Evolutionary conservation across 2,888 invertebrate species (phyloP), one percentile per base, ranked within the genome.

Genomic region (Aporophyla lueneburgensis): DNA sequence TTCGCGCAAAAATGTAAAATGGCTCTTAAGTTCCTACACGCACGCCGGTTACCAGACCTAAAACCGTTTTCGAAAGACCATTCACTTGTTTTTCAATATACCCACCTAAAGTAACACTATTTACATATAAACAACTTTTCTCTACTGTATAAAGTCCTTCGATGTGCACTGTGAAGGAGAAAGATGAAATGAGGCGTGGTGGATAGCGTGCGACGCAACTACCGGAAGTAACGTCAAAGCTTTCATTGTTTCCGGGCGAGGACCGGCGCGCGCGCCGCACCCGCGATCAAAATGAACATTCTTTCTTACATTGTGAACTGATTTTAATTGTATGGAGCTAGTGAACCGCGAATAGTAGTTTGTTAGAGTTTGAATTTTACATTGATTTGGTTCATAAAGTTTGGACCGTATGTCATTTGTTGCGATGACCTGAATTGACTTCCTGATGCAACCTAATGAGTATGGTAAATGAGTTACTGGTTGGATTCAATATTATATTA

Each of bases 181-280:
- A 86, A 88, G 86, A 90, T 84, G 88, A 91, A 95, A 94, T 94
- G 94, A 94, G 90, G 89, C 94, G 91, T 93, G 87, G 78, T 81
- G 87, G 87, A 89, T 86, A 90, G 88, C 87, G 88, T 70, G 78
- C 79, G 85, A 83, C 85, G 89, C 93, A 95, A 93, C 93, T 91
- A 89, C 93, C 94, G 94, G 93, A 94, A 95, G 86, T 95, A 95
- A 95, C 92, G 93, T 92, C 92, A 91, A 92, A 92, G 93, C 93
- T 91, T 91, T 91, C 92, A 93, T 93, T 94, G 93, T 94, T 93
- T 92, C 92, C 90, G 86, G 80, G 86, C 79, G 88, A 85, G 77
- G 84, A 82, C 80, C 86, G 81, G 87, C 89, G 89, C 89, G 78
- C 83, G 91, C 91, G 90, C 88, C 85, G 80, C 86, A 73, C 86